Conservation (phyloP, 2,113 vertebrate genomes). For the Cyanistes caeruleus region DNA sequence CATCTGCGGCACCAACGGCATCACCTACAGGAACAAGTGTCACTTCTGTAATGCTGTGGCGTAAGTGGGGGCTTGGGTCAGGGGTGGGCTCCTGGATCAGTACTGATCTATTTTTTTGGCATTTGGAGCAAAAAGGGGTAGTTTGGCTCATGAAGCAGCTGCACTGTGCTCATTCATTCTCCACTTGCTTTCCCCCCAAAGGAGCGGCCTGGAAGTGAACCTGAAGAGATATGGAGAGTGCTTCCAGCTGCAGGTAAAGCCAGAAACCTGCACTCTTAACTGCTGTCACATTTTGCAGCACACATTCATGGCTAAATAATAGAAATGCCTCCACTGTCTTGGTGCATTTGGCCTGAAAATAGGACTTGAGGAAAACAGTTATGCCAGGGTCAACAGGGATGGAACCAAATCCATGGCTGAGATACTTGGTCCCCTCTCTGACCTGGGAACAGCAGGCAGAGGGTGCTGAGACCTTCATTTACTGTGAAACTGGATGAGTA, state of each 20-base stretch:
- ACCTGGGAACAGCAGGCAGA: not conserved
- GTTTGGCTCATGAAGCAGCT: not conserved
- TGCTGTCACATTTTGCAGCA: not conserved
- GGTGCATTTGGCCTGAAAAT: not conserved
- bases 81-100: not conserved
- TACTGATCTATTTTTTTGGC: not conserved
- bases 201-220: slow-evolving; percentile 2
- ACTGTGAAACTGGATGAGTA: not conserved
- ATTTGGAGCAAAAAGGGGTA: not conserved
- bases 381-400: not conserved
- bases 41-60: slow-evolving; percentile 42
- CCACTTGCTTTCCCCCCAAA: not conserved
- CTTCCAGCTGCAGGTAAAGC: slow-evolving; percentile 12
- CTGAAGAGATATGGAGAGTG: not conserved
- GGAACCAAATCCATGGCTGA: not conserved
- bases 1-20: slow-evolving; percentile 66
- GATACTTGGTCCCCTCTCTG: not conserved
- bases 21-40: slow-evolving; percentile 65
- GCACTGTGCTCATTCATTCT: not conserved
- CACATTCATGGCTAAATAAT: not conserved
- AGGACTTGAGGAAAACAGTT: not conserved
- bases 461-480: not conserved
- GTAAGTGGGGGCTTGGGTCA: slow-evolving; percentile 33
- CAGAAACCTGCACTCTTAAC: not conserved
- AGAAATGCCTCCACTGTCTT: not conserved